Conservation (phyloP, 2,113 vertebrate genomes). For the Formicarius rufipectus region DNA sequence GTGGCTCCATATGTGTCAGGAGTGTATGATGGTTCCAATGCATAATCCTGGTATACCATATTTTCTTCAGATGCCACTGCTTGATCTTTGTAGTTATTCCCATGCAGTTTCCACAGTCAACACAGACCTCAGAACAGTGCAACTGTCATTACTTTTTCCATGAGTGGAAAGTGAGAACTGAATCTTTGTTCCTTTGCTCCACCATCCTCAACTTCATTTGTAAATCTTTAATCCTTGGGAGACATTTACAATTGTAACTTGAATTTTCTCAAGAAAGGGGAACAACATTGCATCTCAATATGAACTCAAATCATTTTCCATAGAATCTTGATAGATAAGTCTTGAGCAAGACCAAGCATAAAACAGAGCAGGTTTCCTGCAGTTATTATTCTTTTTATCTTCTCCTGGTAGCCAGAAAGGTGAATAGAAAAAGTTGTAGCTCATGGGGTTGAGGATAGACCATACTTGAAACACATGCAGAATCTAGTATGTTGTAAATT, state of each 20-base stretch:
- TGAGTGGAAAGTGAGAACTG: neutral
- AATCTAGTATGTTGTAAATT: constrained; percentile 21
- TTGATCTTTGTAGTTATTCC: neutral
- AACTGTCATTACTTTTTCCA: neutral
- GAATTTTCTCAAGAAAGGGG: neutral
- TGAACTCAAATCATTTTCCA: neutral
- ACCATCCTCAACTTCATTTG: neutral
- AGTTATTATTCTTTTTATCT: neutral
- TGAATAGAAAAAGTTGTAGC: neutral
- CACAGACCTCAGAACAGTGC: neutral
- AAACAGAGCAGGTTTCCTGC: neutral
- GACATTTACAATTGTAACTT: neutral
- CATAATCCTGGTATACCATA: neutral
- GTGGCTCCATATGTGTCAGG: fast-evolving
- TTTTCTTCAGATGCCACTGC: fast-evolving
- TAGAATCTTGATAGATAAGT: neutral
- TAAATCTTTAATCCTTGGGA: neutral
- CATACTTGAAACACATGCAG: neutral
- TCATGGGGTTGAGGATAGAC: neutral
- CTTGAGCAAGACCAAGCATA: neutral
- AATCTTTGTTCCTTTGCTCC: neutral
- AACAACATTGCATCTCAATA: fast-evolving
- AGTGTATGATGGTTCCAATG: neutral
- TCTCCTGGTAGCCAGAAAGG: neutral
- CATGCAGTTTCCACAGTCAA: neutral